phyloP scores from a whole-genome alignment of 2,888 invertebrate genomes.

The Volucella bombylans region DNA sequence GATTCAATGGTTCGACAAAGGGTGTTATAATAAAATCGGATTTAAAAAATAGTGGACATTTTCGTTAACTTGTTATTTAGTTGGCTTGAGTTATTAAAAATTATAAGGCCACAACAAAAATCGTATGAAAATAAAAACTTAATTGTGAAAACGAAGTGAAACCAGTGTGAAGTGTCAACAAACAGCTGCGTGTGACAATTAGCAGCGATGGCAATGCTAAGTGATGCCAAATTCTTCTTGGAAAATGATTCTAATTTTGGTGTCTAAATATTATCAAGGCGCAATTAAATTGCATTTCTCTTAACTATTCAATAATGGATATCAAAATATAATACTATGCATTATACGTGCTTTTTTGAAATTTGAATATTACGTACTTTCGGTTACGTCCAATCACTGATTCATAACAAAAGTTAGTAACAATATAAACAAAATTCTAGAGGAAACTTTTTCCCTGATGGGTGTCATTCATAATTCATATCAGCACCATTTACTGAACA shows the following conservation, averaged over 20 bases:
- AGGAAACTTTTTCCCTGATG: too few species aligned
- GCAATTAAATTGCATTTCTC: too few species aligned
- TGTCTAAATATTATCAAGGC: not conserved
- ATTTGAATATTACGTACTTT: too few species aligned
- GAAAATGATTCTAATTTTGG: not conserved
- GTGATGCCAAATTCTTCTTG: conserved; percentile 45
- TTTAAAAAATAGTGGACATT: not conserved
- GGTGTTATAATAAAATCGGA: not conserved
- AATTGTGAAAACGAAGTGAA: conserved; percentile 16
- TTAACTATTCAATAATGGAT: too few species aligned
- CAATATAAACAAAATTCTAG: too few species aligned
- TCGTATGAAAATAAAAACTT: conserved; percentile 19
- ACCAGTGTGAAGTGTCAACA: conserved; percentile 43
- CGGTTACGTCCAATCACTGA: too few species aligned
- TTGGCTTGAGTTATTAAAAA: conserved; percentile 13
- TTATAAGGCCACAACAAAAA: conserved; percentile 21
- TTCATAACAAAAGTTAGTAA: too few species aligned
- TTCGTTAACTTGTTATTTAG: not conserved
- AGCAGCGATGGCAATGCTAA: not conserved
- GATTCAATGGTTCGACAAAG: not conserved
- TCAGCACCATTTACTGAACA: not conserved
- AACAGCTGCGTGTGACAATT: conserved; percentile 53
- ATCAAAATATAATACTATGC: too few species aligned
- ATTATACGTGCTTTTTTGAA: too few species aligned
- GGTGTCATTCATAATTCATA: too few species aligned